phyloP scores from a whole-genome alignment of 2,113 vertebrate species.

The Myotis lucifugus region DNA sequence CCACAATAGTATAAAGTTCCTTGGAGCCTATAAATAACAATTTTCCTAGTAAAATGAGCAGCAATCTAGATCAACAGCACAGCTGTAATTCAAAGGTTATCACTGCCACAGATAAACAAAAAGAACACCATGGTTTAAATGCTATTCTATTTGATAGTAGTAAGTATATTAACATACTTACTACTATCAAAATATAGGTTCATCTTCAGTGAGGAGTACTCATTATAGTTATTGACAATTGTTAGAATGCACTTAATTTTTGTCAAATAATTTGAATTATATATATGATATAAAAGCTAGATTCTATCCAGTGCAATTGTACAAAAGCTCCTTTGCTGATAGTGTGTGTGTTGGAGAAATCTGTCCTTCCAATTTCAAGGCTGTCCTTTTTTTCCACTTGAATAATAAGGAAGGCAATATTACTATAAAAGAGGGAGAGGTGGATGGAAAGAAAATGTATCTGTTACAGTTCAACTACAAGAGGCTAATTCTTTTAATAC shows the following conservation, averaged over 20 bases:
- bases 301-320: conserved; percentile 9
- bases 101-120: conserved; percentile 23
- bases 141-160: no score
- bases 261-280: conserved; percentile 34
- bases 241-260: conserved; percentile 51
- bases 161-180: conserved; percentile 36
- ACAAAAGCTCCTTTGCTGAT: conserved; percentile 34
- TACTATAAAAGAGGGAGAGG: background rate
- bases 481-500: background rate
- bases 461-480: conserved; percentile 23
- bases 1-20: conserved; percentile 21
- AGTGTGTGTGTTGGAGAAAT: background rate
- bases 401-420: conserved; percentile 42
- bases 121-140: conserved; percentile 29
- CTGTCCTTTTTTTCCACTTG: background rate
- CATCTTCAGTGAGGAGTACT: conserved; percentile 36
- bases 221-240: conserved; percentile 51
- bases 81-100: conserved; percentile 51
- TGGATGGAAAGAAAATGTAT: conserved; percentile 12
- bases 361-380: conserved; percentile 36
- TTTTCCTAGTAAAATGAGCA: conserved; percentile 58
- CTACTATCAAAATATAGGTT: conserved; percentile 50
- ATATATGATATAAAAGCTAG: conserved; percentile 37
- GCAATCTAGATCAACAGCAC: background rate
- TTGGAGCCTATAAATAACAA: conserved; percentile 33